Evolutionary conservation across 2,888 invertebrate genomes (phyloP).

Genomic region (Silvanus unidentatus): DNA sequence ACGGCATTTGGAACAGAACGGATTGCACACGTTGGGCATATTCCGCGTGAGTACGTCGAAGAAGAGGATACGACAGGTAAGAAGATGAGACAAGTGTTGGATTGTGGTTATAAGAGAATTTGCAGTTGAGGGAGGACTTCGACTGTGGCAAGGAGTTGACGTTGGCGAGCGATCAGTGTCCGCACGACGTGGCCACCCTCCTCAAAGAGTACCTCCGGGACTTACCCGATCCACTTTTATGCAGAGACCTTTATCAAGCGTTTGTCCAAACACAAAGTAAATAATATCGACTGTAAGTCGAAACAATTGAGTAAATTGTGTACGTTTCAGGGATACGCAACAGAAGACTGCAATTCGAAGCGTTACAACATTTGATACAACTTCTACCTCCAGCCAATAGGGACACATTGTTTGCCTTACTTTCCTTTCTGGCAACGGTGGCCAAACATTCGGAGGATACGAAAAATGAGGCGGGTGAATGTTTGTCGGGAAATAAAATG

Average conservation of each 20-base stretch:
- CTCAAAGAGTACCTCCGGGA: constrained; percentile 91
- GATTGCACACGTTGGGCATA: constrained; percentile 79
- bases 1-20: constrained; percentile 72
- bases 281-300: constrained; percentile 27
- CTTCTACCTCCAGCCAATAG: constrained; percentile 81
- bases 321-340: constrained; percentile 65
- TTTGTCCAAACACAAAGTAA: constrained; percentile 90
- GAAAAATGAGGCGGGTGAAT: constrained; percentile 50
- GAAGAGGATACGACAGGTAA: constrained; percentile 84
- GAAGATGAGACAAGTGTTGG: constrained; percentile 11
- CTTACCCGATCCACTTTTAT: constrained; percentile 85
- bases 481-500: constrained; percentile 83
- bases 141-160: constrained; percentile 71
- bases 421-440: constrained; percentile 75
- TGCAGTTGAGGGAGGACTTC: constrained; percentile 83
- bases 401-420: constrained; percentile 79
- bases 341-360: constrained; percentile 75
- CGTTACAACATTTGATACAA: constrained; percentile 76
- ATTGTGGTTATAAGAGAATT: not conserved
- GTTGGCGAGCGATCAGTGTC: constrained; percentile 75
- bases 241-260: constrained; percentile 80
- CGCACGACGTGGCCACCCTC: constrained; percentile 89
- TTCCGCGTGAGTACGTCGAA: constrained; percentile 90
- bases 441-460: constrained; percentile 66
- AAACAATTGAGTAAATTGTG: too few relatives aligned